phyloP scores from a whole-genome alignment of 2,888 invertebrate genomes.

The Eupithecia centaureata region DNA sequence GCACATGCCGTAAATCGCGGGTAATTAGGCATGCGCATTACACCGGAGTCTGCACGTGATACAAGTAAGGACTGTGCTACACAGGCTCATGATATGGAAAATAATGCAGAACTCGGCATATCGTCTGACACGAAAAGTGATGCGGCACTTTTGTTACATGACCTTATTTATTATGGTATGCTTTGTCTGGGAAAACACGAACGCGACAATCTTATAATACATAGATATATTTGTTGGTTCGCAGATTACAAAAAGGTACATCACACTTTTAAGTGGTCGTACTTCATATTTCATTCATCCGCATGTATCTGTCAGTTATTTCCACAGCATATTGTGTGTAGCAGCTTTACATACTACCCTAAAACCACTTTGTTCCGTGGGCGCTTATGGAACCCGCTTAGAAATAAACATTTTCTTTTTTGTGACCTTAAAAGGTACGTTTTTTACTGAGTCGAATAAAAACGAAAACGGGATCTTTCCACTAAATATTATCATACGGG shows the following conservation, averaged over 20 bases:
- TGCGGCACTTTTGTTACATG: background rate
- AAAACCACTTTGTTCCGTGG: slow-evolving; percentile 65
- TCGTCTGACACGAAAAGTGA: background rate
- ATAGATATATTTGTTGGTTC: background rate
- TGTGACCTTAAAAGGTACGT: slow-evolving; percentile 41
- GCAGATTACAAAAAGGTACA: background rate
- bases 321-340: slow-evolving; percentile 1
- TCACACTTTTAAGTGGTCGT: background rate
- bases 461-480: slow-evolving; percentile 43
- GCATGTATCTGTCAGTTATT: slow-evolving; percentile 5
- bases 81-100: background rate
- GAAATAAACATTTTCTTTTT: slow-evolving; percentile 56
- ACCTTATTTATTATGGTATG: background rate
- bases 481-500: slow-evolving; percentile 46
- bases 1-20: slow-evolving; percentile 69
- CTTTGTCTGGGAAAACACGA: background rate
- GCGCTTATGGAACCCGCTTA: slow-evolving; percentile 53
- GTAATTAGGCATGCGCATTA: slow-evolving; percentile 69
- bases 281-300: background rate
- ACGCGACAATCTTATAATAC: background rate
- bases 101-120: background rate
- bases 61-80: slow-evolving; percentile 44
- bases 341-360: slow-evolving; percentile 44
- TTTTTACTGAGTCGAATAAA: slow-evolving; percentile 47
- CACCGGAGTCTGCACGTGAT: slow-evolving; percentile 61